phyloP scores from a whole-genome alignment of 2,888 invertebrate genomes.

The Conistra vaccinii region DNA sequence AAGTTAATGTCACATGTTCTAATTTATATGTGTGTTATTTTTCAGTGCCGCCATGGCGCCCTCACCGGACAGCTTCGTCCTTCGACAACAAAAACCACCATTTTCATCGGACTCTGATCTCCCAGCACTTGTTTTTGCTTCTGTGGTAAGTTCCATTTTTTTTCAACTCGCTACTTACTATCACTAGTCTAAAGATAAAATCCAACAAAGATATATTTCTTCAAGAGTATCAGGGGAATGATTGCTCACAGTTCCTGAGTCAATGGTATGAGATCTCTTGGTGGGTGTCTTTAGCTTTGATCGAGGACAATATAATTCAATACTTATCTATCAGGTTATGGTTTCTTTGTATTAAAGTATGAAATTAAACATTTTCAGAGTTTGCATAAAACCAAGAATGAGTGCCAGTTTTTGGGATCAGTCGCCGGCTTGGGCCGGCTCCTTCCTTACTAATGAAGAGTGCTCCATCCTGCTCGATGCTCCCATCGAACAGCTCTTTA shows the following conservation, averaged over 20 bases:
- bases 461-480: slow-evolving; percentile 87
- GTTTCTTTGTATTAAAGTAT: slow-evolving; percentile 14
- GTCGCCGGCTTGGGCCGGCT: slow-evolving; percentile 87
- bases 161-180: background rate
- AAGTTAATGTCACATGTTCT: background rate
- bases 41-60: slow-evolving; percentile 96
- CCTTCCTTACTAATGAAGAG: slow-evolving; percentile 87
- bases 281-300: background rate
- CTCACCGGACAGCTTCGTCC: slow-evolving; percentile 92
- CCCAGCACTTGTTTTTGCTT: slow-evolving; percentile 76
- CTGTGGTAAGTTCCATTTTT: slow-evolving; percentile 78
- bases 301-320: background rate
- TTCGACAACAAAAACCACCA: slow-evolving; percentile 91
- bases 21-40: slow-evolving; percentile 73
- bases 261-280: background rate
- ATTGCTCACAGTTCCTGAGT: background rate
- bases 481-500: slow-evolving; percentile 85
- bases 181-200: background rate
- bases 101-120: slow-evolving; percentile 78
- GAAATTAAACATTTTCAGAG: slow-evolving; percentile 76
- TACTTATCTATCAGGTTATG: background rate
- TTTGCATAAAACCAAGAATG: slow-evolving; percentile 78
- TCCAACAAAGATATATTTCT: background rate
- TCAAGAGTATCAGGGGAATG: background rate
- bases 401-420: slow-evolving; percentile 84